Percentiles rank a stretch among this genome's conserved stretches.
Evolutionary conservation across 2,797 vertebrate genomes (phyloP).

Genomic region (Coccyzus lansbergi): DNA sequence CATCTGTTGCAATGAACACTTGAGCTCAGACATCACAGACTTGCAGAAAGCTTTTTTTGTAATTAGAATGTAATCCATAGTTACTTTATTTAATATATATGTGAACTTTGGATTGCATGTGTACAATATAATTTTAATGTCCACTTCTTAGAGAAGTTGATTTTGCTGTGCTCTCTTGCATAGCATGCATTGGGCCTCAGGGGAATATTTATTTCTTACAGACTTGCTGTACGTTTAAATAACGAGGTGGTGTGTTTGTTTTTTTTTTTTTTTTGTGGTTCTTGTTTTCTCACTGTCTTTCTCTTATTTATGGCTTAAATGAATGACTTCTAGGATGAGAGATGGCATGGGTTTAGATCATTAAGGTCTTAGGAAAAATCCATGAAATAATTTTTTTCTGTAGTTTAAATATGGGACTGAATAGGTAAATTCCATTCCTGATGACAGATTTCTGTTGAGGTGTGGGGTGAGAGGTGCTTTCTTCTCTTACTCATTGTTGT

Average conservation of each 20-base stretch:
- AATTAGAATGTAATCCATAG: background rate
- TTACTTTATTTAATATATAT: background rate
- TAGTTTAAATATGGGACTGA: background rate
- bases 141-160: background rate
- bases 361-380: background rate
- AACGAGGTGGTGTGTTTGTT: rapidly evolving
- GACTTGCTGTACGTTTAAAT: background rate
- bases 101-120: background rate
- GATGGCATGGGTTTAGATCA: background rate
- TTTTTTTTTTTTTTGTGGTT: background rate
- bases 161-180: background rate
- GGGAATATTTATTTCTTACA: background rate
- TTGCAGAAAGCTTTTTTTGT: background rate
- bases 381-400: background rate
- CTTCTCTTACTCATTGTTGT: background rate
- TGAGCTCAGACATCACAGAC: background rate
- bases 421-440: background rate
- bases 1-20: background rate
- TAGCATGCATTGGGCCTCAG: background rate
- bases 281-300: background rate
- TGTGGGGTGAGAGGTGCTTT: background rate
- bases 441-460: background rate
- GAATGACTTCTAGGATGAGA: background rate
- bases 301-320: background rate
- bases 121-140: background rate